phyloP scores from a whole-genome alignment of 2,888 invertebrate genomes.

The Spisula solida region DNA sequence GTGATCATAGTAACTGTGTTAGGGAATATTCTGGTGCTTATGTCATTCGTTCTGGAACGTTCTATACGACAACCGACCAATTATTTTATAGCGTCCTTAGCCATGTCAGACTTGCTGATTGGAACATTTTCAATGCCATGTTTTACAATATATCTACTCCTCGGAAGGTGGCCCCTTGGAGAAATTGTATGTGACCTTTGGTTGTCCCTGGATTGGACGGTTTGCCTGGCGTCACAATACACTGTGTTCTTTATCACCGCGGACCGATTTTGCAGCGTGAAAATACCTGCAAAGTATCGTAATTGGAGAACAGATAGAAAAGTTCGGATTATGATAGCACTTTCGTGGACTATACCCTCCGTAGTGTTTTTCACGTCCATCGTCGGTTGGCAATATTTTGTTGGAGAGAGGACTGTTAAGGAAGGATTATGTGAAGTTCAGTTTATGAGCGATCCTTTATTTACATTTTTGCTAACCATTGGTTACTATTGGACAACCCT shows the following conservation, averaged over 20 bases:
- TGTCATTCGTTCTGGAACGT: constrained; percentile 97
- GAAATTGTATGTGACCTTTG: constrained; percentile 98
- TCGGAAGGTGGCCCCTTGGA: constrained; percentile 99
- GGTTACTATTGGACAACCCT: constrained; percentile 99
- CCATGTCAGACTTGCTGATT: constrained; percentile 98
- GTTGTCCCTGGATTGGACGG: constrained; percentile 99
- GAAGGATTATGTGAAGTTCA: constrained; percentile 98
- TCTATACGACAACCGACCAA: constrained; percentile 98
- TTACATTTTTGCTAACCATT: constrained; percentile 98
- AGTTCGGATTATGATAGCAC: constrained; percentile 97
- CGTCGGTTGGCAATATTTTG: constrained; percentile 99
- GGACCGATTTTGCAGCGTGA: constrained; percentile 99
- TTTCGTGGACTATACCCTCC: constrained; percentile 98
- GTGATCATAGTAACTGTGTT: constrained; percentile 96
- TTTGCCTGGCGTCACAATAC: constrained; percentile 99
- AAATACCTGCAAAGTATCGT: constrained; percentile 98
- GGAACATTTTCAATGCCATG: constrained; percentile 99
- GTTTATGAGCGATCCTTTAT: constrained; percentile 98
- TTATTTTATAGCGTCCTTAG: constrained; percentile 99
- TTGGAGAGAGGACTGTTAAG: constrained; percentile 95
- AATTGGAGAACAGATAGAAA: constrained; percentile 98
- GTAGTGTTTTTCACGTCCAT: constrained; percentile 98
- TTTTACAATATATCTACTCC: constrained; percentile 98
- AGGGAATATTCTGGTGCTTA: constrained; percentile 98
- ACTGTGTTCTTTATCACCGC: constrained; percentile 99